These are phyloP conservation scores for Oophaga pumilio DNA, from an alignment of 2,113 vertebrate genomes.

Conservation along the genomic window DNA sequence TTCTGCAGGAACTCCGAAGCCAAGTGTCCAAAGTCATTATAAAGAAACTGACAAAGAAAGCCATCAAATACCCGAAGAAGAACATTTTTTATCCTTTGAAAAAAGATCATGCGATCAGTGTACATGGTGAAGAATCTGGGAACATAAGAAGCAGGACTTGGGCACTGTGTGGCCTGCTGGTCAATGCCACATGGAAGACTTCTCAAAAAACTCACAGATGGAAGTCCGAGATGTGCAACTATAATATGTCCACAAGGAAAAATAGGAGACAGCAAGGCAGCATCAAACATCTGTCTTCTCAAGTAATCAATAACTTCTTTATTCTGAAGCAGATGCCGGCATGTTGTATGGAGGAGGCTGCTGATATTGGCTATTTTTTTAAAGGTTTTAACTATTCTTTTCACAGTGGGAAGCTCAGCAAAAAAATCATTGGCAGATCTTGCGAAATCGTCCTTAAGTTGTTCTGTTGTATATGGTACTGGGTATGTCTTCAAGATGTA, in stretches of 20 bases:
- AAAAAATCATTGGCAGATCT: background rate
- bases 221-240: constrained; percentile 67
- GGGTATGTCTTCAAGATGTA: constrained; percentile 66
- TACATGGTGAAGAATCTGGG: constrained; percentile 60
- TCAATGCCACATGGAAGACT: constrained; percentile 74
- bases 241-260: constrained; percentile 75
- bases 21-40: background rate
- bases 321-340: constrained; percentile 61
- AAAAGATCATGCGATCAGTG: constrained; percentile 62
- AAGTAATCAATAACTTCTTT: constrained; percentile 66
- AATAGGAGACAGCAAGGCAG: constrained; percentile 75
- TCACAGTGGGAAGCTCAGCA: constrained; percentile 56
- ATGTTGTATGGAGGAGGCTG: constrained; percentile 48
- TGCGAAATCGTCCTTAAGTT: constrained; percentile 61
- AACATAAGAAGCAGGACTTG: constrained; percentile 72
- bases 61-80: constrained; percentile 35
- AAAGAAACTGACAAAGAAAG: constrained; percentile 37
- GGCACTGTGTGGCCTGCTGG: constrained; percentile 66
- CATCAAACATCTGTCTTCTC: constrained; percentile 62
- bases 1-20: constrained; percentile 62
- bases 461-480: constrained; percentile 69
- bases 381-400: constrained; percentile 53
- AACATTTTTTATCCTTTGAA: constrained; percentile 59
- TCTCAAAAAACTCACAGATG: constrained; percentile 70
- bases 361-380: constrained; percentile 23